Evolutionary conservation across 2,888 invertebrate species (phyloP), one percentile per base, ranked within the genome.

Genomic region (Byasa hedistus): DNA sequence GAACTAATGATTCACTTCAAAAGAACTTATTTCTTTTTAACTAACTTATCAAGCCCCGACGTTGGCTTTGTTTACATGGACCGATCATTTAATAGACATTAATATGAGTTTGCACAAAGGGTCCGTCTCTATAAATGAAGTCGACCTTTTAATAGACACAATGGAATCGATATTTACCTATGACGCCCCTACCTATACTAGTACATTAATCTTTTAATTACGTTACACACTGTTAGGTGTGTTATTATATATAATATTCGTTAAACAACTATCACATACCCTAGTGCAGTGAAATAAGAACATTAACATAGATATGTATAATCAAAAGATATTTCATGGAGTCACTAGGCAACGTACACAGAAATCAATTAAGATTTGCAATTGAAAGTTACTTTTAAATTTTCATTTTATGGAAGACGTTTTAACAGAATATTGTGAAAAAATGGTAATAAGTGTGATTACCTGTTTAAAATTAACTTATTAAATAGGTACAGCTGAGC

Each of bases 61-160:
- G 8, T 27, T 44, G 21, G 32, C 57, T n/a, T 57, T 63, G 57
- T 63, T 51, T 57, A 51, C 48, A 32, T 32, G 22, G 0, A 24
- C 7, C 10, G 39, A 39, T 54, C 5, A 24, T 54, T 51, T 52
- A 22, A 58, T 60, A 19, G 27, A 48, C 48, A 32, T 55, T 52
- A 63, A 63, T 52, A n/a, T 36, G 27, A 58, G 54, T 21, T 23
- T 36, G 22, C 54, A 63, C 51, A 58, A 39, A 58, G 52, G 52
- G 32, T 15, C 24, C 39, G 39, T 52, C 32, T 60, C 36, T 32
- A 58, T 24, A 44, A 27, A 24, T 32, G 32, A 57, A 58, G 32
- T 27, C 52, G 58, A 64, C 59, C 59, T 59, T 55, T 61, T 48
- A 19, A 24, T 19, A 19, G 44, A 48, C 44, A 56, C 55, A 59